Base-by-base conservation (phyloP, 2,113 vertebrate genomes). In the Sigmodon hispidus region DNA sequence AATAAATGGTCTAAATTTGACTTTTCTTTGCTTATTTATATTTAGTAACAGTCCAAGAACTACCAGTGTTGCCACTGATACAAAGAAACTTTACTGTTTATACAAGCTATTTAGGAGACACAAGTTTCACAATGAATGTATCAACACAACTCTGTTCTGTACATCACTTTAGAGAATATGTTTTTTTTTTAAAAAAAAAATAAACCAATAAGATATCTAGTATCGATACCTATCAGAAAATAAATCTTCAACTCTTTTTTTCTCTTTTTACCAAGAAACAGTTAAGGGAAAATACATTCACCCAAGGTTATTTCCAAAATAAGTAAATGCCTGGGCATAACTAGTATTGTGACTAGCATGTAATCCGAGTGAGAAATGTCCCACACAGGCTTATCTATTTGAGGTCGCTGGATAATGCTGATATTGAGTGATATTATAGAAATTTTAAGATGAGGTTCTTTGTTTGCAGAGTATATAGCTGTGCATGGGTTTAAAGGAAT, bases 201-300 rank as follows among this genome's bases (percentile, higher is more conserved):
- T 11, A 57, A 63, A n/a, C n/a, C 29, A 19, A 76, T 59, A 91
- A 6, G 80, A 91, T 70, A 57, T 5, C n/a, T 89, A 5, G 17
- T 70, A 87, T 87, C n/a, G 29, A 94, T 79, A 40, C 34, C 22
- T 52, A 24, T 50, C 57, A 83, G 36, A 88, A 31, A 73, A 92
- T 73, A 75, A 86, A 92, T 70, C 40, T 89, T 97, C 43, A 87
- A 84, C 1, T 48, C 48, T 79, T 88, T 84, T 15, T 59, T 95
- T 12, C 65, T 21, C 4, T 55, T 4, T 89, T 67, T 57, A 57
- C 79, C 48, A 93, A 93, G 84, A 43, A 7, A 7, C 5, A 89
- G 13, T 21, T 57, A 26, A 86, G 11, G 75, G 21, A 79, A n/a
- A 86, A 72, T 31, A 29, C 11, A 57, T 52, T 87, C 36, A 15